Conservation (phyloP, 30 jellyfish, hydroid and myxozoan genomes). For the Cassiopea andromeda region DNA sequence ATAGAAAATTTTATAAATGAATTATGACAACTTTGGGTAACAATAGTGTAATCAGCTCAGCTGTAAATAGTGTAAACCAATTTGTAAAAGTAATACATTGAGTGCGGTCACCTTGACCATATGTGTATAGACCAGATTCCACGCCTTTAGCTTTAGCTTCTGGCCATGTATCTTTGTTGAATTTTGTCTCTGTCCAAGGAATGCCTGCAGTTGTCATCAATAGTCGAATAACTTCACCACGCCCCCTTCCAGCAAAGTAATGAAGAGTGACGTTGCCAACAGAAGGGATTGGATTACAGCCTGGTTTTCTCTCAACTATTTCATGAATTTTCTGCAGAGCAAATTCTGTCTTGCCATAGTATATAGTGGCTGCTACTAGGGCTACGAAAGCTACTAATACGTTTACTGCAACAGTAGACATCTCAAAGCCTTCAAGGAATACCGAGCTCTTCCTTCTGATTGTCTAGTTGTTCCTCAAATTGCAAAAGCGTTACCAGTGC, state of each 20-base stretch:
- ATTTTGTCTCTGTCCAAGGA: conserved; percentile 76
- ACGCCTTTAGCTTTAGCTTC: conserved; percentile 74
- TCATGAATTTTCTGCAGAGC: conserved; percentile 84
- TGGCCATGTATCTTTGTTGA: conserved; percentile 83
- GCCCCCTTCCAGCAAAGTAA: conserved; percentile 91
- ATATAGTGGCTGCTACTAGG: conserved; percentile 68
- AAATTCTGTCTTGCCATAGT: conserved; percentile 78
- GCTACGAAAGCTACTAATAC: conserved; percentile 69
- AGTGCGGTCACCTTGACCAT: conserved; percentile 85
- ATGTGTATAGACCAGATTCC: conserved; percentile 75
- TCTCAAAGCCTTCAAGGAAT: background rate
- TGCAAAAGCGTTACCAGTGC: too few relatives aligned
- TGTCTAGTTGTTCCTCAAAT: too few relatives aligned
- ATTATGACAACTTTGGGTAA: too few relatives aligned
- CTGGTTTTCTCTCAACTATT: conserved; percentile 78
- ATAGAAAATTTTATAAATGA: too few relatives aligned
- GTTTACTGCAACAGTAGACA: conserved; percentile 69
- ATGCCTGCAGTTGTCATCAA: conserved; percentile 82
- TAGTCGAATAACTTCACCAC: conserved; percentile 90
- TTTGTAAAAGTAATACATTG: too few relatives aligned
- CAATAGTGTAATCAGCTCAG: too few relatives aligned
- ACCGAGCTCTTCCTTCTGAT: too few relatives aligned
- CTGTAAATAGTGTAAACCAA: too few relatives aligned
- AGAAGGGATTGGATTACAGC: conserved; percentile 89
- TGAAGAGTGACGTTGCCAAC: conserved; percentile 92